Base-by-base conservation (phyloP, 2,797 vertebrate species). In the Chaetophractus vellerosus region DNA sequence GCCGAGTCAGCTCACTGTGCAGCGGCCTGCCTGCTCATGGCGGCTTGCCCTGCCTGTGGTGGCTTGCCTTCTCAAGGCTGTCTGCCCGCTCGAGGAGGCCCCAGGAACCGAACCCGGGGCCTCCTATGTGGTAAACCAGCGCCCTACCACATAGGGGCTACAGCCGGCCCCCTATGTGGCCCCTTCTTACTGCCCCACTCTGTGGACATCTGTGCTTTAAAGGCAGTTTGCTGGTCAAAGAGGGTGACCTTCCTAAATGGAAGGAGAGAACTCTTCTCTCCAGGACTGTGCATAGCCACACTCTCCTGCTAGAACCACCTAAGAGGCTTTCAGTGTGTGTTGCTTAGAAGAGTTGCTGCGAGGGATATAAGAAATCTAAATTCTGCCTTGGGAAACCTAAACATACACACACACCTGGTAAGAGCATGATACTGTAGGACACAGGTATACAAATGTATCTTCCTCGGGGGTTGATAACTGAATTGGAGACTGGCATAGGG, bases 341-440 rank as follows among this genome's bases (percentile, higher is more conserved):
- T 26, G 5, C 36, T 18, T 31, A 23, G 64, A 36, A 86, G 76
- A 90, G 68, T 19, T 87, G 41, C 82, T 36, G 50, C 8, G 19
- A 64, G 79, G 89, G 48, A 28, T 10, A 10, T 5, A 9, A 61
- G 79, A 68, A 88, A 57, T 74, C 72, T 72, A 48, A 64, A 33
- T 96, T 88, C 57, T 74, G 48, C 36, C 55, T 48, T 79, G 48
- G 69, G 48, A 59, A 72, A 52, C 59, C n/a, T 79, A 57, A 88
- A 78, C 26, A 69, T 45, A 45, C 64, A 41, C 31, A 78, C 12
- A 64, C 0, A 63, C 38, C 38, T 23, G 12, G 11, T 64, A 38
- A 88, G 50, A 45, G 26, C 19, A 1, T 33, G 9, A 45, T 68
- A 61, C 23, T 31, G 2, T 69, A 24, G 64, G 66, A 16, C 16